Evolutionary conservation across 2,113 vertebrate species (phyloP).

Genomic region (Nanorana parkeri): DNA sequence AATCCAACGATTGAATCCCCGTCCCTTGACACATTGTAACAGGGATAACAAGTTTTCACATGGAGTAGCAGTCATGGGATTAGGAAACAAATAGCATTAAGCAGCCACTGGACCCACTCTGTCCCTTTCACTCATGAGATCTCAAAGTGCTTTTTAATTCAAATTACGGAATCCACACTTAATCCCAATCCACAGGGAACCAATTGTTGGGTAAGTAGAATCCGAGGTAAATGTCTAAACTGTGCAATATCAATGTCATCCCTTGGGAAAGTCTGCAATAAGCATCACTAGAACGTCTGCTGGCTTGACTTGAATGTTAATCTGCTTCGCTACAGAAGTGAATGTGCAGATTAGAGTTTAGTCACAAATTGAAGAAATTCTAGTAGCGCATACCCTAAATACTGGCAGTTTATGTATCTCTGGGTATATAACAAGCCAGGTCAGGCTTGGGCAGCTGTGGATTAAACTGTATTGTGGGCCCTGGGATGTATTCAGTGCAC

Average conservation of each 20-base stretch:
- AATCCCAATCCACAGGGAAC: conserved; percentile 36
- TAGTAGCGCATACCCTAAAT: neutral
- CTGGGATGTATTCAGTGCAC: no score
- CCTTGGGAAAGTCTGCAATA: neutral
- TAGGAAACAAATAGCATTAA: neutral
- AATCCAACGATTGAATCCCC: neutral
- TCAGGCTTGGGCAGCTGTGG: no score
- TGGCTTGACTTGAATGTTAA: conserved; percentile 1
- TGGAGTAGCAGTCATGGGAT: neutral
- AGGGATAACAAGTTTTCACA: conserved; percentile 18
- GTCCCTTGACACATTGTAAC: neutral
- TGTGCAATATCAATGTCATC: neutral
- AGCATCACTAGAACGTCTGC: neutral
- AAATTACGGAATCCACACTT: neutral
- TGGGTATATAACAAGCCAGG: no score
- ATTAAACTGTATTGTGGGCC: no score
- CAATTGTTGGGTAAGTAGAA: conserved; percentile 24
- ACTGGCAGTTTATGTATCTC: neutral
- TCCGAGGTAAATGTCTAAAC: neutral
- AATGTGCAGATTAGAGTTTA: conserved; percentile 8
- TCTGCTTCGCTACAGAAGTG: conserved; percentile 9
- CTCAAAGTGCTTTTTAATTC: no score
- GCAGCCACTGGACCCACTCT: neutral
- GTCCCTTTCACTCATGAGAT: neutral
- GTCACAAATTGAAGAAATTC: neutral